These are phyloP conservation scores for Tetheella fluctuosa DNA, from an alignment of 2,888 invertebrate genomes.

Conservation along the genomic window DNA sequence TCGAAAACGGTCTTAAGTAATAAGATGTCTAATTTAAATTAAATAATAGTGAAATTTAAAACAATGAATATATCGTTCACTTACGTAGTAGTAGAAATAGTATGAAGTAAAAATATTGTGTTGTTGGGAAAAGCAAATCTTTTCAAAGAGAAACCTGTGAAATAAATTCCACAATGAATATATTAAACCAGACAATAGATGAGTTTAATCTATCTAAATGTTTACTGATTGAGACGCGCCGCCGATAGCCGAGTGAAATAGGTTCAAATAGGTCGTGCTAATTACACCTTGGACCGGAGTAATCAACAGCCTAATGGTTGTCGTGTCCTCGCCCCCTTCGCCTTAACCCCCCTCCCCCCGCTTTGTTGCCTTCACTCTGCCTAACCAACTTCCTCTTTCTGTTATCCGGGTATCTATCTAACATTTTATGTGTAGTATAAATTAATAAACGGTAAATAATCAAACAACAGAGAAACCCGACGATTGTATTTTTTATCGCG, in stretches of 20 bases:
- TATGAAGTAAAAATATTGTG: too few relatives aligned
- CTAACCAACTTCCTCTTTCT: constrained; percentile 35
- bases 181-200: too few relatives aligned
- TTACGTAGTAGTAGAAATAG: too few relatives aligned
- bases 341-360: constrained; percentile 29
- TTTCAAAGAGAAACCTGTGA: background rate
- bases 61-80: too few relatives aligned
- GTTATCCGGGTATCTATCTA: constrained; percentile 33
- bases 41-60: too few relatives aligned
- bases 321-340: constrained; percentile 44
- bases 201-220: constrained; percentile 36
- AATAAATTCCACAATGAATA: too few relatives aligned
- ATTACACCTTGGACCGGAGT: constrained; percentile 67
- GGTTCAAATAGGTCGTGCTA: constrained; percentile 76
- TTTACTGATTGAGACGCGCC: constrained; percentile 49
- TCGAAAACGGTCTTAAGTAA: too few relatives aligned
- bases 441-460: constrained; percentile 15
- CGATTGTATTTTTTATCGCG: constrained; percentile 31
- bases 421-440: too few relatives aligned
- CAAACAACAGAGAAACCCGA: constrained; percentile 19
- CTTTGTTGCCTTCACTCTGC: constrained; percentile 41
- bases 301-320: constrained; percentile 72
- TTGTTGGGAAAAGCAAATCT: too few relatives aligned
- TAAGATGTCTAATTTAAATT: too few relatives aligned
- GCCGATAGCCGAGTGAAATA: constrained; percentile 59